phyloP scores from a whole-genome alignment of 2,113 vertebrate species.

The Podarcis raffonei region DNA sequence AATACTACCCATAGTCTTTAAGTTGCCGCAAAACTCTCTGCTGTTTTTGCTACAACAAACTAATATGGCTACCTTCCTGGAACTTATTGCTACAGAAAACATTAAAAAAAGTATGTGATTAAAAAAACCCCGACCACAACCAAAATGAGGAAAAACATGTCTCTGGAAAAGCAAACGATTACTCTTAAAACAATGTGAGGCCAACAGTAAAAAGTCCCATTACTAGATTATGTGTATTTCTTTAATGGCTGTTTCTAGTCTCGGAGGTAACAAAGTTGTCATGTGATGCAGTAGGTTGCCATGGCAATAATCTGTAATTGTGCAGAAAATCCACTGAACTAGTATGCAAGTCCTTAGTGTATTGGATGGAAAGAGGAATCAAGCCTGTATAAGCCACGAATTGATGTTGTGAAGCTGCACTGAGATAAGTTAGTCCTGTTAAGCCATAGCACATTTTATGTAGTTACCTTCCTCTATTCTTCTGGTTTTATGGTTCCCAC shows the following conservation, averaged over 20 bases:
- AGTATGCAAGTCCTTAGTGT: conserved; percentile 77
- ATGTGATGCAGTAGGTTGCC: conserved; percentile 78
- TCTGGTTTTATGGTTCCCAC: background rate
- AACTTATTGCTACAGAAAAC: background rate
- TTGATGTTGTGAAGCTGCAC: conserved; percentile 61
- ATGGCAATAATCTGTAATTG: conserved; percentile 86
- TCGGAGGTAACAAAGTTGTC: conserved; percentile 81
- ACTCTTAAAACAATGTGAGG: conserved; percentile 66
- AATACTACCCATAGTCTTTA: no score
- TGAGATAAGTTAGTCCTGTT: conserved; percentile 54
- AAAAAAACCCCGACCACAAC: background rate
- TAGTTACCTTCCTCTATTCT: background rate
- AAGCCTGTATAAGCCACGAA: conserved; percentile 64
- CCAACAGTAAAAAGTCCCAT: conserved; percentile 51
- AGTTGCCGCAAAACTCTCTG: no score
- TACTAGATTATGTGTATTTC: conserved; percentile 72
- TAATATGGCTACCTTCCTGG: no score
- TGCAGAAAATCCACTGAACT: conserved; percentile 84
- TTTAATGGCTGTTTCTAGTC: conserved; percentile 79
- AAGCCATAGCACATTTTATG: conserved; percentile 32
- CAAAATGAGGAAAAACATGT: conserved; percentile 19
- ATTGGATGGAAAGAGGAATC: conserved; percentile 76
- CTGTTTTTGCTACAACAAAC: no score
- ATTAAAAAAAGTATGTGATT: background rate
- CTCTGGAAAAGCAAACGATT: conserved; percentile 64